phyloP scores from a whole-genome alignment of 1,140 invertebrate species.

The Bombus fervidus region DNA sequence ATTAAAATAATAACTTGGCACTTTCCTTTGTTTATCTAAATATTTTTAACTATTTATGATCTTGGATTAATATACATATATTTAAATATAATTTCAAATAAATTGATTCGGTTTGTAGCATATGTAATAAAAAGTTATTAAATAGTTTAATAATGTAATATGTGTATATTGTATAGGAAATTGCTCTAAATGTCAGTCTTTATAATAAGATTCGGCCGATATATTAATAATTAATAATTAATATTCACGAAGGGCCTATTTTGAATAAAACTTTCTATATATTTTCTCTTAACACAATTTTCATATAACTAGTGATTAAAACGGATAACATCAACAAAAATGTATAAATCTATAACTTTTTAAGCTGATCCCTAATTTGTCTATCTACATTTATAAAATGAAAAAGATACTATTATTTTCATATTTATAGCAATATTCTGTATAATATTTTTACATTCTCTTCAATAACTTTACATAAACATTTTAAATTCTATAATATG shows the following conservation, averaged over 20 bases:
- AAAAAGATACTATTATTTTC: constrained; percentile 15
- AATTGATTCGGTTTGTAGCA: neutral
- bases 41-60: neutral
- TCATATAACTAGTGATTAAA: constrained; percentile 4
- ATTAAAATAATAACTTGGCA: constrained; percentile 40
- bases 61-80: constrained; percentile 6
- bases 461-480: constrained; percentile 26
- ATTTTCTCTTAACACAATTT: neutral
- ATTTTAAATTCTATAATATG: constrained; percentile 20
- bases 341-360: constrained; percentile 23
- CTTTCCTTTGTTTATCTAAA: constrained; percentile 9
- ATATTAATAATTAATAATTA: constrained; percentile 5
- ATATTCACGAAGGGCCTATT: neutral
- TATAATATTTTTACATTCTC: constrained; percentile 24
- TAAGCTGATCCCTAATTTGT: neutral
- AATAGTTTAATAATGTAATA: constrained; percentile 23
- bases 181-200: constrained; percentile 53
- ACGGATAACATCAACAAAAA: constrained; percentile 28
- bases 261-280: constrained; percentile 31
- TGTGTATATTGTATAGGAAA: constrained; percentile 29
- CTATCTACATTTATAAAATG: constrained; percentile 32
- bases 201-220: constrained; percentile 13
- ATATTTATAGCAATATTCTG: constrained; percentile 11
- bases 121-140: constrained; percentile 15
- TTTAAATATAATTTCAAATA: constrained; percentile 18